Evolutionary conservation across 2,797 vertebrate genomes (phyloP).

Genomic region (Ctenopoma multispine): DNA sequence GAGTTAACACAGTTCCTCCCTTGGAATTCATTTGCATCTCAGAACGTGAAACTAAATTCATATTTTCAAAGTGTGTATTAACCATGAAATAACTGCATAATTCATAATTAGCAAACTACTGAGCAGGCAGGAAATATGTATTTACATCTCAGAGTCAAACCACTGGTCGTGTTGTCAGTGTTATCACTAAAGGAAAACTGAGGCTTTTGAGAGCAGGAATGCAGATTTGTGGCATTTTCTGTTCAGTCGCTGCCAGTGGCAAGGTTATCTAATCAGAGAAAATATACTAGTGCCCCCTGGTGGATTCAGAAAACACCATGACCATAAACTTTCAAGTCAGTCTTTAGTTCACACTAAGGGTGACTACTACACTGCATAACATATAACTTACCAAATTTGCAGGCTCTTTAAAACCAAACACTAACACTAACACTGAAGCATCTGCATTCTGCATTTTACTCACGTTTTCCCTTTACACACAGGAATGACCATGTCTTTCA

Average conservation of each 20-base stretch:
- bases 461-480: constrained; percentile 1
- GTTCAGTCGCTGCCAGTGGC: constrained; percentile 7
- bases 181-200: constrained; percentile 29
- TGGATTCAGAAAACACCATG: constrained; percentile 35
- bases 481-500: too few relatives aligned
- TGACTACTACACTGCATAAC: not conserved
- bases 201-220: constrained; percentile 12
- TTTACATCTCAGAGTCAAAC: constrained; percentile 28
- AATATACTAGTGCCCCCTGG: constrained; percentile 70
- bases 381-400: not conserved
- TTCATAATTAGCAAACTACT: constrained; percentile 29
- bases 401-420: not conserved
- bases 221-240: constrained; percentile 25
- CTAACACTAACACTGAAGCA: not conserved
- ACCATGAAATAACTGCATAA: constrained; percentile 17
- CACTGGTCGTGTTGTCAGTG: constrained; percentile 26
- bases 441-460: too few relatives aligned
- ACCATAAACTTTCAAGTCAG: not conserved
- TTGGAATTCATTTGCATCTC: constrained; percentile 23
- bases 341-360: not conserved
- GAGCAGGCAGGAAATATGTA: constrained; percentile 23
- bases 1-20: constrained; percentile 33
- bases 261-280: constrained; percentile 27
- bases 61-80: constrained; percentile 19
- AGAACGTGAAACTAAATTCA: constrained; percentile 31